A percentile compares a stretch with the other conserved stretches of the same genome.
These are phyloP conservation scores for Sus scrofa DNA, from an alignment of 2,113 vertebrate genomes.

Conservation along the genomic window T2T-Sscrofa CM000825.6:57557501-57558000, in stretches of 20 bases:
- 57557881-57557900: not conserved
- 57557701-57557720: slow-evolving; percentile 32
- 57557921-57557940: not conserved
- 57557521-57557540: not conserved
- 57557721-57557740: slow-evolving; percentile 22
- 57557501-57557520: not conserved
- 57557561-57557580: slow-evolving; percentile 30
- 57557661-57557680: slow-evolving; percentile 47
- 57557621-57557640: slow-evolving; percentile 65
- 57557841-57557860: not conserved
- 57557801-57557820: not conserved
- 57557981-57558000: not conserved
- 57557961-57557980: not conserved
- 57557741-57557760: not conserved
- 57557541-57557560: not conserved
- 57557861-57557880: not conserved
- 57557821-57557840: not conserved
- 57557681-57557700: not conserved
- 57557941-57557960: fast-evolving
- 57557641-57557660: slow-evolving; percentile 67
- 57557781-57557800: not conserved
- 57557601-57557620: slow-evolving; percentile 21
- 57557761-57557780: not conserved
- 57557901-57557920: not conserved
- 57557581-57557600: slow-evolving; percentile 55